A percentile compares a stretch with the other conserved stretches of the same genome.
phyloP scores from a whole-genome alignment of 2,888 invertebrate species.

The Villa cingulata region DNA sequence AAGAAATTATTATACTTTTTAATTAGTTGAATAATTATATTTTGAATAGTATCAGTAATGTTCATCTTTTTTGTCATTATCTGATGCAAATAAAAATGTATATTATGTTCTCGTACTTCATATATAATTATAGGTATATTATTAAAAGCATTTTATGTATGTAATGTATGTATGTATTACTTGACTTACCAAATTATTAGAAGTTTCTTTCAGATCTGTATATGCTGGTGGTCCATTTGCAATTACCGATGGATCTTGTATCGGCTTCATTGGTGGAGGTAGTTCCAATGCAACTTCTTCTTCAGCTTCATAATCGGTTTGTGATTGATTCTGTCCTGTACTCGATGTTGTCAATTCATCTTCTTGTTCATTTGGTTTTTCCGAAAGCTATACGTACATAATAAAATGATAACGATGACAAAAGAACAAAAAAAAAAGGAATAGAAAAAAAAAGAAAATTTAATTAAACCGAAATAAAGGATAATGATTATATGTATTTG shows the following conservation, averaged over 20 bases:
- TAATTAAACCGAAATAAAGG: not conserved
- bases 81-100: too few species aligned
- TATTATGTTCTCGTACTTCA: not conserved
- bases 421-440: too few species aligned
- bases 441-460: too few species aligned
- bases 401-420: conserved; percentile 7
- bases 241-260: conserved; percentile 48
- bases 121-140: too few species aligned
- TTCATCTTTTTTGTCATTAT: too few species aligned
- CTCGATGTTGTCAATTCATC: conserved; percentile 19
- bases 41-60: too few species aligned
- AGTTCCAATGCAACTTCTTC: conserved; percentile 71
- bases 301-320: conserved; percentile 41
- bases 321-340: conserved; percentile 20
- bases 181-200: conserved; percentile 43
- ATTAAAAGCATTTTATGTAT: too few species aligned
- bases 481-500: not conserved
- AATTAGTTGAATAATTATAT: too few species aligned
- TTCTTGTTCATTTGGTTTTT: conserved; percentile 35
- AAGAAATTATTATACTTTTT: too few species aligned
- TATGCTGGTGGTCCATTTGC: conserved; percentile 33
- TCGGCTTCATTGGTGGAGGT: conserved; percentile 94
- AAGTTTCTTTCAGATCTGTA: conserved; percentile 41
- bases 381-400: conserved; percentile 22
- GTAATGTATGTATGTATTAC: too few species aligned